Conservation (phyloP, 2,888 invertebrate genomes). For the Eupithecia insigniata region DNA sequence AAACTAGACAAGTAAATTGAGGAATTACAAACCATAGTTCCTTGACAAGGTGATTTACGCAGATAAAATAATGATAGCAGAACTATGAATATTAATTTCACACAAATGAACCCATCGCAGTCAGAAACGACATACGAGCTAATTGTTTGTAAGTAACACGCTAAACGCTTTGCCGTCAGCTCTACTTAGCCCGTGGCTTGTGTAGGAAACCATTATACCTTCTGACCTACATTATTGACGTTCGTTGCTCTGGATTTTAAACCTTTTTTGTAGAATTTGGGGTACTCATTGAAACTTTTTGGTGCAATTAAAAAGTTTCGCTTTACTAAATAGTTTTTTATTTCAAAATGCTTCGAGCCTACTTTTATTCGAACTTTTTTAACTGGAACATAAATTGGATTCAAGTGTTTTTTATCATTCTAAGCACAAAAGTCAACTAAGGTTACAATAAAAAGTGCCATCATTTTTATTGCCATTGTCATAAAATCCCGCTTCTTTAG, state of each 20-base stretch:
- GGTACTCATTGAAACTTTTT: background rate
- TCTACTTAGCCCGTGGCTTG: conserved; percentile 40
- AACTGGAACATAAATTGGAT: conserved; percentile 12
- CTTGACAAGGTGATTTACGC: conserved; percentile 52
- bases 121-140: conserved; percentile 40
- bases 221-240: conserved; percentile 24
- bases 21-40: conserved; percentile 10
- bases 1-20: conserved; percentile 17
- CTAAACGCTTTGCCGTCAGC: conserved; percentile 64
- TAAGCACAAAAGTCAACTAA: conserved; percentile 59
- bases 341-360: background rate
- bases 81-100: conserved; percentile 41
- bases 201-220: conserved; percentile 3
- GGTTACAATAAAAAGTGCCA: conserved; percentile 61
- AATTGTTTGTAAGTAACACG: conserved; percentile 77
- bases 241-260: background rate
- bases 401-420: conserved; percentile 46
- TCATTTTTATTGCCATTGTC: conserved; percentile 67
- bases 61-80: conserved; percentile 34
- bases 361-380: background rate
- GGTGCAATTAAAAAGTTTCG: background rate
- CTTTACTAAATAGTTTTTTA: background rate
- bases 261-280: background rate
- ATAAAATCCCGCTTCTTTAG: conserved; percentile 61
- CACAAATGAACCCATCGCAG: conserved; percentile 33